Base-by-base conservation (phyloP, 1,140 invertebrate genomes). In the Drosophila neocordata region DNA sequence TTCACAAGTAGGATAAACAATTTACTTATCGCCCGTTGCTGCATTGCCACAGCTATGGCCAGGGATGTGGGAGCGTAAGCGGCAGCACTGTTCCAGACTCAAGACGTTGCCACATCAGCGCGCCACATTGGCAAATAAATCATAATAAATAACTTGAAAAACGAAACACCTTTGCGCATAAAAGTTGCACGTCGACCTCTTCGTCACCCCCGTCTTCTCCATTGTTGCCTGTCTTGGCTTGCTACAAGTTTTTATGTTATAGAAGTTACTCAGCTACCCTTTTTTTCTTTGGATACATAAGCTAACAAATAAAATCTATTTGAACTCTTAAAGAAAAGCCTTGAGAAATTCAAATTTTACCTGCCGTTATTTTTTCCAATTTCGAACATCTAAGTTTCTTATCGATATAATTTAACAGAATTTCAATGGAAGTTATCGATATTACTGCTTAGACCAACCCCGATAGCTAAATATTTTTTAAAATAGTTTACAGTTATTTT, bases 111-210 rank as follows among this genome's bases (percentile, higher is more conserved):
- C 74, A 83, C 79, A 83, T 82, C 79, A 84, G 74, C 69, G 80
- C 63, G 63, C 79, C 80, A 89, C 84, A 89, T 89, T 89, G 82
- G 84, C 84, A 88, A 88, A 88, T 88, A 88, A 88, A 88, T 88
- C 84, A 88, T 88, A 88, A 88, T 88, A 88, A 88, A 88, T 88
- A 88, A 88, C 84, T 88, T 88, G 85, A 88, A 85, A 85, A 88
- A 81, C 79, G 80, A 89, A 89, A 88, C 84, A 88, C 84, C 84
- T 89, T 89, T 74, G 65, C 83, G 69, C 83, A 88, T 75, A 89
- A 88, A 88, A 88, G 79, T 88, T 88, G 68, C 15, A 65, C 74
- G 70, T 9, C 41, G 41, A 7, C 13, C n/a, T 41, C n/a, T 3
- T 15, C 15, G 7, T 18, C 41, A 1, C 5, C 41, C 6, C 56